Evolutionary conservation across 2,888 invertebrate species (phyloP), one percentile per base, ranked within the genome.

Genomic region (Cephus nigrinus): DNA sequence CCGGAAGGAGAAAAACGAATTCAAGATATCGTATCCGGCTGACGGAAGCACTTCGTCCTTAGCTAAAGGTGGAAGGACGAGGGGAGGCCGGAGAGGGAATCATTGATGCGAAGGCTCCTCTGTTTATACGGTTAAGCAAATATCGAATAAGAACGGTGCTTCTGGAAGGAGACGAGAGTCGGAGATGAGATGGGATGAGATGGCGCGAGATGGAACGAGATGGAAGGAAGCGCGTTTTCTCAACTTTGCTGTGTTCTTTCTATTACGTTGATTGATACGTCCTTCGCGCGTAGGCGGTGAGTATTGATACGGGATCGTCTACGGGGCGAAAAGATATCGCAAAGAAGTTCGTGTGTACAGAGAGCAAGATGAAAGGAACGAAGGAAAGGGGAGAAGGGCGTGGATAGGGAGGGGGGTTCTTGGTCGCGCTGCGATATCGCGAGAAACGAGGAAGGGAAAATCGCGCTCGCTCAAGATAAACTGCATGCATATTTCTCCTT

Each of bases 31-130:
- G 74, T 74, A 76, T 76, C 76, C 76, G 76, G 73, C 69, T 36
- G 76, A 74, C 76, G 76, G 76, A 76, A 74, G 74, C 74, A 76
- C 76, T 76, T 68, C 11, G n/a, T 55, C 55, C 55, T 55, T 55
- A 23, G 55, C 73, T 30, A 31, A 55, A 55, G 75, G 36, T 34
- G 73, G 9, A 11, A 72, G 55, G 34, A 69, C 15, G 30, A 68
- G 31, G 74, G 55, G 74, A 76, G 55, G 55, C 55, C 9, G 55
- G 9, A 55, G 55, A 23, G 55, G 40, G 55, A 55, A 55, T 55
- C 23, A 55, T 36, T 33, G 55, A 12, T 30, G 30, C 55, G 32
- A 55, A 73, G 40, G 30, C 32, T 36, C 15, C n/a, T 30, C 36
- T 73, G 40, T 33, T 73, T 40, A 72, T 73, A 36, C 30, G 55